Evolutionary conservation across 2,797 vertebrate species (phyloP).

Genomic region (Numenius phaeopus): DNA sequence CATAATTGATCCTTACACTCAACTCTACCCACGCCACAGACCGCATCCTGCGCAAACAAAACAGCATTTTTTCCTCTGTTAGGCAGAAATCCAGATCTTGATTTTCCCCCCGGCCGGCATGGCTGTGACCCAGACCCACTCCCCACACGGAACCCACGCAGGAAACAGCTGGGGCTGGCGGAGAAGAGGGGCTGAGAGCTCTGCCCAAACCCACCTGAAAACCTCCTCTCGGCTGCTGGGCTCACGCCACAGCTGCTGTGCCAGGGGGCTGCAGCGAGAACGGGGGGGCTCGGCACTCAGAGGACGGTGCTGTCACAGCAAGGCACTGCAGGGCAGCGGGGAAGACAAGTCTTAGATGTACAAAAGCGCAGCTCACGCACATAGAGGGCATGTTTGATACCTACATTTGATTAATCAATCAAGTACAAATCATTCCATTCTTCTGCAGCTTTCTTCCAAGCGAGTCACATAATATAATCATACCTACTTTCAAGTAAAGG

Average conservation of each 20-base stretch:
- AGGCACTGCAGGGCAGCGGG: rapidly evolving
- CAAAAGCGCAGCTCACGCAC: not conserved
- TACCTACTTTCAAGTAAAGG: not conserved
- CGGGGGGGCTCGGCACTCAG: rapidly evolving
- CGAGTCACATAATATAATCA: not conserved
- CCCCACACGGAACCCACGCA: rapidly evolving
- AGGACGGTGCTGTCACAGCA: rapidly evolving
- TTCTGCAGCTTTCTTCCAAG: not conserved
- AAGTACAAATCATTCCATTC: not conserved
- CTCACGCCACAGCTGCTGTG: rapidly evolving
- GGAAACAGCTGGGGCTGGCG: not conserved
- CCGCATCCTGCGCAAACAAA: rapidly evolving
- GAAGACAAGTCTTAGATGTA: rapidly evolving
- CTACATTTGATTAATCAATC: not conserved
- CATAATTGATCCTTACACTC: not conserved
- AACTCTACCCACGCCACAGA: not conserved
- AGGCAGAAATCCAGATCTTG: not conserved
- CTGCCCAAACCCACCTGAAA: not conserved
- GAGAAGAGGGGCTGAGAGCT: not conserved
- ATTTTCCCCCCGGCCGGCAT: not conserved
- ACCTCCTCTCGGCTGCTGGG: rapidly evolving
- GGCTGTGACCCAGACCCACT: not conserved
- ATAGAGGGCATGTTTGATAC: not conserved
- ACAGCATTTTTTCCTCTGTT: not conserved
- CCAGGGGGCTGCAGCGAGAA: not conserved